phyloP scores from a whole-genome alignment of 2,888 invertebrate species.

The Caradrina kadenii region DNA sequence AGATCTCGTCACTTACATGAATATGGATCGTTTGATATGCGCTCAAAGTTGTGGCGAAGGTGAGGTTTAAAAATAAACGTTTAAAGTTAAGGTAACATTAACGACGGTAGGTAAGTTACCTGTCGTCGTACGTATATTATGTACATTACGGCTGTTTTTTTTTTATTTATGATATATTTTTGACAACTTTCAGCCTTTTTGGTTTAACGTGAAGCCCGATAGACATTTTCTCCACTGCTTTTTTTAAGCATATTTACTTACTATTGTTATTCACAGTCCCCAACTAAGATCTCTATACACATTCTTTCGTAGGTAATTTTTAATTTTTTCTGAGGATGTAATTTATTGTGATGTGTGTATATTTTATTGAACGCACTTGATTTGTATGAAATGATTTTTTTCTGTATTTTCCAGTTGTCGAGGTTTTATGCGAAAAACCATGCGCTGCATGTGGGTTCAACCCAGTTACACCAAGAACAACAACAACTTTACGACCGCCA shows the following conservation, averaged over 20 bases:
- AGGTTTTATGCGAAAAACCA: slow-evolving; percentile 51
- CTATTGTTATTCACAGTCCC: too few relatives aligned
- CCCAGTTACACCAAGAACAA: slow-evolving; percentile 23
- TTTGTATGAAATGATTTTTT: not conserved
- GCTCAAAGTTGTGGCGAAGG: slow-evolving; percentile 82
- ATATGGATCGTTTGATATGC: slow-evolving; percentile 80
- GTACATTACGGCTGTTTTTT: too few relatives aligned
- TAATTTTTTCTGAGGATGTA: too few relatives aligned
- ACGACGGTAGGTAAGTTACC: too few relatives aligned
- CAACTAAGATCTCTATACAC: too few relatives aligned
- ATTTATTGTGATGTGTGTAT: too few relatives aligned
- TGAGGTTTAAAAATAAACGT: slow-evolving; percentile 62
- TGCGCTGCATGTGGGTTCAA: slow-evolving; percentile 43
- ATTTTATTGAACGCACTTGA: not conserved
- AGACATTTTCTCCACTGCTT: too few relatives aligned
- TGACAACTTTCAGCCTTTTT: not conserved
- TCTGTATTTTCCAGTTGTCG: slow-evolving; percentile 39
- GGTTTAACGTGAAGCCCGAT: too few relatives aligned
- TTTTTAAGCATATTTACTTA: too few relatives aligned
- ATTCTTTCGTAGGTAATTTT: too few relatives aligned
- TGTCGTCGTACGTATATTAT: too few relatives aligned
- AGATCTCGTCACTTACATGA: slow-evolving; percentile 80
- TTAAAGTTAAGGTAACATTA: not conserved
- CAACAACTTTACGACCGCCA: slow-evolving; percentile 10
- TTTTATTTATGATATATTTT: too few relatives aligned